Evolutionary conservation across 2,888 invertebrate genomes (phyloP).

Genomic region (Trissolcus japonicus): DNA sequence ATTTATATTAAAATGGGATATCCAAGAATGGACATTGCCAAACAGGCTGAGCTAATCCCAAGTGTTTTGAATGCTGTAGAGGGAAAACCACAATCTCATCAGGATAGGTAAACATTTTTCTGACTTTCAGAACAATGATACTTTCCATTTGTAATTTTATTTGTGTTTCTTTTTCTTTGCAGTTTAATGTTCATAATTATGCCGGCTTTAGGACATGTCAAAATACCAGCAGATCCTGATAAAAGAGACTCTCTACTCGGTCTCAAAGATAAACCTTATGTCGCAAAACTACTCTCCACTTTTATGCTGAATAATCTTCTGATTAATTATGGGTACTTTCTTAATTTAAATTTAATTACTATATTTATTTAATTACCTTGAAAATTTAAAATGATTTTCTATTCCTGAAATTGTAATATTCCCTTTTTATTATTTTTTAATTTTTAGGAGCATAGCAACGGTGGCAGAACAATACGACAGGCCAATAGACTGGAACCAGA

Average conservation of each 20-base stretch:
- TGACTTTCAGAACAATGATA: too few species aligned
- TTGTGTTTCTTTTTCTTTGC: too few species aligned
- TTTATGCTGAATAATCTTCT: conserved; percentile 89
- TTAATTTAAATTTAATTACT: neutral
- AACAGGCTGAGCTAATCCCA: conserved; percentile 86
- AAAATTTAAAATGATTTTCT: too few species aligned
- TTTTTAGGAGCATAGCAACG: conserved; percentile 75
- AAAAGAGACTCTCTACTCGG: conserved; percentile 82
- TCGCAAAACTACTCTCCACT: conserved; percentile 83
- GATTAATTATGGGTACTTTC: conserved; percentile 87
- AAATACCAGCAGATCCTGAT: conserved; percentile 81
- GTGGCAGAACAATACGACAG: conserved; percentile 76
- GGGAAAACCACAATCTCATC: conserved; percentile 88
- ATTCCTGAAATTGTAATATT: neutral
- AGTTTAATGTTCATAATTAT: conserved; percentile 89
- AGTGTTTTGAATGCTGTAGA: conserved; percentile 86
- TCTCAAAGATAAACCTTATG: conserved; percentile 84
- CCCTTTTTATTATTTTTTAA: neutral
- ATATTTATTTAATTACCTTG: too few species aligned
- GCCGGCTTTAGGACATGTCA: conserved; percentile 86
- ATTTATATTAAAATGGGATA: conserved; percentile 96
- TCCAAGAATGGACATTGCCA: conserved; percentile 85
- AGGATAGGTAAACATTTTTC: conserved; percentile 82
- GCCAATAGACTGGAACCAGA: conserved; percentile 69
- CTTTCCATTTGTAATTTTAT: too few species aligned